Base-by-base conservation (phyloP, 2,888 invertebrate species). In the Selenia dentaria region DNA sequence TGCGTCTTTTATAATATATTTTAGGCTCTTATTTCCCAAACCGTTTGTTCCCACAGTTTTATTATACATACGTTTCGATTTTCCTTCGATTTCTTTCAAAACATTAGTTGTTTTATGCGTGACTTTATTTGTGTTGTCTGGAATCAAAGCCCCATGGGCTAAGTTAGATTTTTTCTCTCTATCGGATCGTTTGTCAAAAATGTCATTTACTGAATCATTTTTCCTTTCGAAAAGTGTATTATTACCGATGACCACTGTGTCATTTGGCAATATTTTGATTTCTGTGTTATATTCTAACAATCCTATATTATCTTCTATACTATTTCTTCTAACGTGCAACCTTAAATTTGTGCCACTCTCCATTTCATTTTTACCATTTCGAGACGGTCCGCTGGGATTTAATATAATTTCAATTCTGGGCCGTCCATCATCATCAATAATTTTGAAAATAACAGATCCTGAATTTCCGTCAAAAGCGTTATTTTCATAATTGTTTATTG, bases 371-470 rank as follows among this genome's bases (percentile, higher is more conserved):
- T 13, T 53, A 40, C 9, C 49, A 29, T 10, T 39, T 18, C 35
- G 25, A 57, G 3, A 5, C 33, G 56, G 6, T 34, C 51, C 40
- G 13, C 64, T 57, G 2, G 63, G 31, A 6, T 54, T 50, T 14
- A 82, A 31, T 60, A 76, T 74, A 4, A 83, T 77, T 61, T 79
- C 74, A 33, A 80, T 62, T 42, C 59, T 70, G 1, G 74, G 47
- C 6, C 62, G 31, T 1, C 69, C 70, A 3, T 41, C 57, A 0
- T 66, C 54, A 22, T 75, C 65, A 16, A 71, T 28, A n/a, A 83
- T 64, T 50, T 76, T 74, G 4, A 84, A 29, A 22, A 76, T 37
- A 2, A 81, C 42, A 16, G 62, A 54, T 6, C 59, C 54, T 2
- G 52, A 18, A 24, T 59, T 44, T 10, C 25, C 37, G 27, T 60